These are phyloP conservation scores for Glossosoma conforme DNA, from an alignment of 1,140 invertebrate species.

Conservation along the genomic window DNA sequence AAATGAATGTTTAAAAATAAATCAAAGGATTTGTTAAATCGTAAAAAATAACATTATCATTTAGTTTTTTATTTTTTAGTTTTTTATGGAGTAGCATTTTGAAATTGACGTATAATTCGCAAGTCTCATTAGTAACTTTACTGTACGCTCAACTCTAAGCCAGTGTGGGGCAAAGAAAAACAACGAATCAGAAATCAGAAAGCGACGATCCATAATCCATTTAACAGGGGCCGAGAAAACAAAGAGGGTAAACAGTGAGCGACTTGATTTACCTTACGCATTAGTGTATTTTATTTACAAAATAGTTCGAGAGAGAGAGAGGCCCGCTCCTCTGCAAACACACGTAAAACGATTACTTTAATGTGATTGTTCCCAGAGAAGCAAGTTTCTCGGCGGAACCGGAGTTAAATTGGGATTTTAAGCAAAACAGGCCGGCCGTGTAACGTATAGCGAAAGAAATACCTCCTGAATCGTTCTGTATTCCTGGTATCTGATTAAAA, in stretches of 20 bases:
- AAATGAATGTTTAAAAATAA: too few relatives aligned
- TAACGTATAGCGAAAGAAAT: too few relatives aligned
- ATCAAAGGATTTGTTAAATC: neutral
- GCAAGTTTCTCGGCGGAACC: neutral
- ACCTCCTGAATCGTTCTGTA: too few relatives aligned
- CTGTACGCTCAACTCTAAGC: too few relatives aligned
- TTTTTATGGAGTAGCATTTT: too few relatives aligned
- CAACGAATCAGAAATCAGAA: conserved; percentile 23
- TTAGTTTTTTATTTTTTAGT: neutral
- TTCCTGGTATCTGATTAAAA: too few relatives aligned
- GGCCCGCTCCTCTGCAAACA: conserved; percentile 12
- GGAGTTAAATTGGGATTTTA: conserved; percentile 1
- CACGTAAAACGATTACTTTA: conserved; percentile 28
- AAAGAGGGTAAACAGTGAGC: conserved; percentile 19
- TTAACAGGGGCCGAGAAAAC: conserved; percentile 22
- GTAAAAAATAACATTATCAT: neutral
- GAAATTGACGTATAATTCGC: too few relatives aligned
- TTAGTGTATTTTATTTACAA: conserved; percentile 29
- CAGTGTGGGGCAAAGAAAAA: conserved; percentile 5
- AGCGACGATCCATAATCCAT: conserved; percentile 27
- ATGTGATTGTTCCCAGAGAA: conserved; percentile 11
- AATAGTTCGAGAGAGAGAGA: conserved; percentile 11
- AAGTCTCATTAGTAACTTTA: too few relatives aligned
- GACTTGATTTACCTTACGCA: conserved; percentile 23
- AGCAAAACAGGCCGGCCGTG: too few relatives aligned